Base-by-base conservation (phyloP, 2,797 vertebrate genomes). In the Harpagifer antarcticus region DNA sequence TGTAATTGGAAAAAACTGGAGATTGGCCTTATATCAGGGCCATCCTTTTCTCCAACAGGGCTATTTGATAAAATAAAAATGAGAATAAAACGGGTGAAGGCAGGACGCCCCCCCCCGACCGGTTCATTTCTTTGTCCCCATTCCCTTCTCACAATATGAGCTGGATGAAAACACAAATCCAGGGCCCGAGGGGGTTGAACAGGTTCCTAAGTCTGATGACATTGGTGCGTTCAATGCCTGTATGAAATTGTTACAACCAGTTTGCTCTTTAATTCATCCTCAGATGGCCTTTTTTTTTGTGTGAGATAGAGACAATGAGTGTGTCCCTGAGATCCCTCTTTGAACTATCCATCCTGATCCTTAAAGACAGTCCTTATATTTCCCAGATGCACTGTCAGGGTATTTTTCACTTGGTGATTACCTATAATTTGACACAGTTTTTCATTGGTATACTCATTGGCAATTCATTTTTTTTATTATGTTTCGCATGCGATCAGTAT, bases 261-360 rank as follows among this genome's bases (percentile, higher is more conserved):
- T 83, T 74, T 88, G 74, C 76, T 79, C 79, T 88, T 89, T 86
- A 78, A 72, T 83, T 78, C 64, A 82, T 90, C 85, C 85, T 84
- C 44, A 53, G 69, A 68, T 86, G 85, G 85, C 85, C 84, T 90
- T 86, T 85, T 27, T 61, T 66, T 70, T 59, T 57, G 60, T 82
- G 55, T 82, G 60, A 74, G 68, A 79, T 54, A 37, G 50, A 69
- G 68, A 74, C 59, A 55, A 58, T 14, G 33, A 74, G 61, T 14
- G 4, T 83, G 76, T 82, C 74, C 74, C 56, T 59, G 78, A 79
- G 71, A 76, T 75, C 62, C 67, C 65, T 70, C 61, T 9, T 31
- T 60, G 63, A 61, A 74, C 82, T 66, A 19, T 14, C 49, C 43
- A 16, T 60, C 20, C 62, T 33, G 79, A 81, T 83, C 62, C 74